Base-by-base conservation (phyloP, 2,888 invertebrate species). In the Nemurella pictetii region DNA sequence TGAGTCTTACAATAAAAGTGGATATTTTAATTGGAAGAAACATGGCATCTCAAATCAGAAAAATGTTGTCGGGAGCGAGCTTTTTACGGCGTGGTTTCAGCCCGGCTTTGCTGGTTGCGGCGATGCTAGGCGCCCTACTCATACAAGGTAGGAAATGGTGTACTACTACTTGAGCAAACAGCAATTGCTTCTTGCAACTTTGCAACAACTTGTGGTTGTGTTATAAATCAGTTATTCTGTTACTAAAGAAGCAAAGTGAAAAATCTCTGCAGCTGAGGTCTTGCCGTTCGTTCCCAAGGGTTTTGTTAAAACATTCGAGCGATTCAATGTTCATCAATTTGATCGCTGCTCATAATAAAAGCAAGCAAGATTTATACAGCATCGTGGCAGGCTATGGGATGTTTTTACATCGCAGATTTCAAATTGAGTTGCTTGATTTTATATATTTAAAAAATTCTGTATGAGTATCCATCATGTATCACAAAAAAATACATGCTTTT, bases 131-230 rank as follows among this genome's bases (percentile, higher is more conserved):
- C 81, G 32, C 81, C n/a, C 28, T 81, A 30, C 32, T 84, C 75
- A 75, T 27, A 75, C 84, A 84, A 84, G 84, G 84, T 84, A 84
- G n/a, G 82, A 26, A 35, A 0, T n/a, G n/a, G 26, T 26, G 9
- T 25, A 25, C 27, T 5, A 75, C 25, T 30, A 26, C 30, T 81
- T 26, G 26, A 32, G 26, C 9, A 35, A 30, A 26, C 35, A 26
- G 35, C 80, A 81, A 81, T 81, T 81, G 80, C 80, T 55, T 55
- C 55, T 55, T 55, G 20, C 55, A 55, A 55, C 55, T 55, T 55
- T 55, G 55, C 55, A 12, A 55, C 15, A 2, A 55, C 55, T 55
- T 15, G 55, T 20, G 55, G 20, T 55, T 12, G 55, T 12, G 30
- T 20, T 28, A 20, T 29, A 78, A 78, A 30, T 55, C 32, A 32